phyloP scores from a whole-genome alignment of 2,888 invertebrate genomes.

The Thecophora atra region DNA sequence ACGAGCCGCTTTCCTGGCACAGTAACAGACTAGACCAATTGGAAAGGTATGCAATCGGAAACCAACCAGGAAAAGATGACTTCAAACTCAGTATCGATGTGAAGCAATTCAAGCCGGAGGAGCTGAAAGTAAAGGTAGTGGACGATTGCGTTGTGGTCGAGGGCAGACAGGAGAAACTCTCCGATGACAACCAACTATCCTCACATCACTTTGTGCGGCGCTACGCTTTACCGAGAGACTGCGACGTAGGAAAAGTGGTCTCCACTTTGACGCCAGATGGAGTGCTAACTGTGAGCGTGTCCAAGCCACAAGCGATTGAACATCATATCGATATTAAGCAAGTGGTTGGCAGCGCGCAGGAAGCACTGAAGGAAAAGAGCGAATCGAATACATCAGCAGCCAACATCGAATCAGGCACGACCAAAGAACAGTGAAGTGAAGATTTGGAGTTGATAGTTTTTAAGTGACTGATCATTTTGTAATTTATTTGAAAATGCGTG shows the following conservation, averaged over 20 bases:
- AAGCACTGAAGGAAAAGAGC: no score
- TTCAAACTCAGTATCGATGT: conserved; percentile 76
- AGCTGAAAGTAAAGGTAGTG: conserved; percentile 75
- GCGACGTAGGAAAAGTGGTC: conserved; percentile 75
- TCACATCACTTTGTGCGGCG: conserved; percentile 81
- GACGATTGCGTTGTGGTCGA: conserved; percentile 70
- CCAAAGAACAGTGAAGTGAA: not conserved
- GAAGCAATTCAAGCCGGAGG: conserved; percentile 75
- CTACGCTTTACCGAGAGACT: conserved; percentile 73
- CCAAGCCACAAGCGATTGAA: conserved; percentile 60
- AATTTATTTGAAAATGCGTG: no score
- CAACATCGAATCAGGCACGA: not conserved
- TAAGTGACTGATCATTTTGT: no score
- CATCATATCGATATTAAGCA: conserved; percentile 2
- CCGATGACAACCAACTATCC: conserved; percentile 78
- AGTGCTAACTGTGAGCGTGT: conserved; percentile 77
- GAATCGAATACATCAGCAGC: not conserved
- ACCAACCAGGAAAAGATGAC: conserved; percentile 70
- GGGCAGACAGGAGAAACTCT: conserved; percentile 76
- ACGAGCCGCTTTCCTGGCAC: not conserved
- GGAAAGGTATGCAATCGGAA: conserved; percentile 1
- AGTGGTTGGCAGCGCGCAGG: not conserved
- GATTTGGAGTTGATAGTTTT: no score
- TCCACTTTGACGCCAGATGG: conserved; percentile 84
- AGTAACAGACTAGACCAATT: not conserved